Percentiles rank a stretch among this genome's conserved stretches.
These are phyloP conservation scores for Enteromius anoplus DNA, from an alignment of 2,797 vertebrate species.

Conservation along the genomic window DNA sequence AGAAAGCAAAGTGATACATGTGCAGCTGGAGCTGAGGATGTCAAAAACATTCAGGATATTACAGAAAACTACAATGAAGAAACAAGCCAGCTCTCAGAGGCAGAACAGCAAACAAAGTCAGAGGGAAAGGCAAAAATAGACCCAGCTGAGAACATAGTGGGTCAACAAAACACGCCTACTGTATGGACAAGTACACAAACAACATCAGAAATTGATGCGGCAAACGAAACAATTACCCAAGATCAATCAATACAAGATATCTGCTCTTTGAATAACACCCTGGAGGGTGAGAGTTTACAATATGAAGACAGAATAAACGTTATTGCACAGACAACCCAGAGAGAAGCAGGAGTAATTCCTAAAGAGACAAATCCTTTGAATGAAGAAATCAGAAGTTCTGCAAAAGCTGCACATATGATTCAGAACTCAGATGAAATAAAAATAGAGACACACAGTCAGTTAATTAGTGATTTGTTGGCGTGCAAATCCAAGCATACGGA, in stretches of 20 bases:
- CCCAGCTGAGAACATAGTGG: neutral
- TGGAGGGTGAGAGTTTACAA: neutral
- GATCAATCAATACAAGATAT: slow-evolving; percentile 13
- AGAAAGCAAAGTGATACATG: slow-evolving; percentile 41
- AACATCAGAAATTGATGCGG: slow-evolving; percentile 1
- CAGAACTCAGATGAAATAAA: slow-evolving; percentile 1
- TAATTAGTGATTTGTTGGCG: slow-evolving; percentile 44
- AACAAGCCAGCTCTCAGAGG: slow-evolving; percentile 17
- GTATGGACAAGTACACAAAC: slow-evolving; percentile 26
- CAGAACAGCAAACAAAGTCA: slow-evolving; percentile 29
- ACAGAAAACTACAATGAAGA: slow-evolving; percentile 30
- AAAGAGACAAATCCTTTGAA: slow-evolving; percentile 14
- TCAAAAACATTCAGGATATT: neutral
- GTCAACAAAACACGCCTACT: neutral
- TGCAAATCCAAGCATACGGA: slow-evolving; percentile 26
- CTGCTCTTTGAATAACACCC: neutral
- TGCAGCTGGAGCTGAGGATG: slow-evolving; percentile 10
- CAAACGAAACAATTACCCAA: slow-evolving; percentile 16
- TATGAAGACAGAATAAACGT: neutral
- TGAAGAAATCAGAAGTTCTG: slow-evolving; percentile 16
- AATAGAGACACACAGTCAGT: slow-evolving; percentile 25
- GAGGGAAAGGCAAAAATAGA: slow-evolving; percentile 30
- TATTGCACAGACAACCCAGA: slow-evolving; percentile 2
- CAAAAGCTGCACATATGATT: slow-evolving; percentile 41
- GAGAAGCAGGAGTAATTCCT: neutral